phyloP scores from a whole-genome alignment of 2,113 vertebrate genomes.

The Ciconia maguari region DNA sequence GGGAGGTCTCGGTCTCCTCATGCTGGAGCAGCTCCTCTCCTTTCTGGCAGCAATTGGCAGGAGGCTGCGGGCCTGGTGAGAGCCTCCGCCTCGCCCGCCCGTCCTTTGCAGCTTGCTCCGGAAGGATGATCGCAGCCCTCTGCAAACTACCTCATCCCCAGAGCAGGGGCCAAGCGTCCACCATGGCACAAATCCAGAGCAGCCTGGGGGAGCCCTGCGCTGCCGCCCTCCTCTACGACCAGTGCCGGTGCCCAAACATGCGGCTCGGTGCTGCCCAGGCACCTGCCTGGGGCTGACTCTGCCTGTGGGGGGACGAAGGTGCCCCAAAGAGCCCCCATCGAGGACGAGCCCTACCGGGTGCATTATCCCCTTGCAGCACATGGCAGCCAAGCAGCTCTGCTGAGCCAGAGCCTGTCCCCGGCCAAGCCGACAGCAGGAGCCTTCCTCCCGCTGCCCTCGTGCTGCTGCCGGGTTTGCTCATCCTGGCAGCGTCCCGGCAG shows the following conservation, averaged over 20 bases:
- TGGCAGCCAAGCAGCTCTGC: background rate
- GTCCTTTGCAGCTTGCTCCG: background rate
- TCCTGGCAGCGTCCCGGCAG: background rate
- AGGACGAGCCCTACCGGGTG: background rate
- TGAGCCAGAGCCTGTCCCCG: background rate
- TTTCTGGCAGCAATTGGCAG: background rate
- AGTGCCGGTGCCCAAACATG: fast-evolving
- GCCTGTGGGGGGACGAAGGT: fast-evolving
- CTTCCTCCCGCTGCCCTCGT: background rate
- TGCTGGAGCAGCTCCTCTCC: background rate
- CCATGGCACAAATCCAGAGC: background rate
- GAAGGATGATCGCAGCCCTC: slow-evolving; percentile 1
- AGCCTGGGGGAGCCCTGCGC: background rate
- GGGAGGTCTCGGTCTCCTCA: background rate
- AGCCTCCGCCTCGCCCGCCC: background rate
- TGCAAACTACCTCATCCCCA: slow-evolving; percentile 2
- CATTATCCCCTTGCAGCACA: background rate
- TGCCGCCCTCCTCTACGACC: background rate
- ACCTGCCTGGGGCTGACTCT: background rate
- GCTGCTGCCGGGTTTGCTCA: background rate
- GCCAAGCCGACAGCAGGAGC: background rate
- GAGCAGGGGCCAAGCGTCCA: background rate
- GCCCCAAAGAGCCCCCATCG: background rate
- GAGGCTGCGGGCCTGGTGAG: background rate
- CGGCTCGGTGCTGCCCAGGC: fast-evolving